Evolutionary conservation across 2,797 vertebrate species (phyloP).

Genomic region (Echeneis naucrates): DNA sequence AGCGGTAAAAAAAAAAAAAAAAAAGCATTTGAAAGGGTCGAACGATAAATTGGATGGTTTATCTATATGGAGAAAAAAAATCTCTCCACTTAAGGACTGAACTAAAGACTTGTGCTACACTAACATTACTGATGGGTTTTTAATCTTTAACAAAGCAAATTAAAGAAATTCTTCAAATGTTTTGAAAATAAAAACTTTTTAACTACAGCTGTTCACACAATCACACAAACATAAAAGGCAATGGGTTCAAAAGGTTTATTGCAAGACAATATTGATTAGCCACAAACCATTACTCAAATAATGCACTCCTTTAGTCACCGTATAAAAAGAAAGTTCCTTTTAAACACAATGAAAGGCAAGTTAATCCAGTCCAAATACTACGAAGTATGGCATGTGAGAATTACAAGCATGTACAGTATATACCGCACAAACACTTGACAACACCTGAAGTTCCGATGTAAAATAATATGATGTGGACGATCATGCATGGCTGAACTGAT

Average conservation of each 20-base stretch:
- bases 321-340: slow-evolving; percentile 63
- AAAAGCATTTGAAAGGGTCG: background rate
- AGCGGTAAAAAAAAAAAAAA: background rate
- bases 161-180: too few species aligned
- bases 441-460: slow-evolving; percentile 50
- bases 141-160: too few species aligned
- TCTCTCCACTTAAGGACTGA: too few species aligned
- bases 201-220: too few species aligned
- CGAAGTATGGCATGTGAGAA: slow-evolving; percentile 49
- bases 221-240: background rate
- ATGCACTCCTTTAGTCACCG: slow-evolving; percentile 45
- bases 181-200: too few species aligned
- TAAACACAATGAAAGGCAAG: slow-evolving; percentile 54
- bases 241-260: slow-evolving; percentile 77
- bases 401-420: slow-evolving; percentile 54
- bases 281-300: slow-evolving; percentile 51
- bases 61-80: too few species aligned
- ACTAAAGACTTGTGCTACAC: too few species aligned
- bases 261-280: slow-evolving; percentile 64
- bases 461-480: slow-evolving; percentile 50
- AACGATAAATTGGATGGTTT: too few species aligned
- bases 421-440: slow-evolving; percentile 53
- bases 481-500: slow-evolving; percentile 42
- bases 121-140: too few species aligned
- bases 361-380: slow-evolving; percentile 44